Evolutionary conservation across 2,797 vertebrate genomes (phyloP), one percentile per base, ranked within the genome.

Genomic region (Otolemur crassicaudatus): DNA sequence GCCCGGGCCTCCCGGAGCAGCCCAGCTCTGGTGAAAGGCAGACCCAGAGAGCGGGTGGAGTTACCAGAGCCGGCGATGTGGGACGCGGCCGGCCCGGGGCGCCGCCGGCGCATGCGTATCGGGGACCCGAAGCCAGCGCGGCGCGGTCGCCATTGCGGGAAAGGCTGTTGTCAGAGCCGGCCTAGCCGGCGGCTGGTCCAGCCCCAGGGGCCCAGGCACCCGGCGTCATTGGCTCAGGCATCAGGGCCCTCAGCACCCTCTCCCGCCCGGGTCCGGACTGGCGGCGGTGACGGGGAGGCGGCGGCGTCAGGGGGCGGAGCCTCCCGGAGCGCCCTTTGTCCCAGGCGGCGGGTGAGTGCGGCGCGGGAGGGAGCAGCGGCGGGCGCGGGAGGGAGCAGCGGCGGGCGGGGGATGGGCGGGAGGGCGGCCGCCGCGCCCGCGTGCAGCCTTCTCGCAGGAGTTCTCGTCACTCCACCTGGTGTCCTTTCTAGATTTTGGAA

Each of bases 41-140:
- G 58, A 6, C 43, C 14, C 8, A 1, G 31, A 6, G 3, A 70
- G 69, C 69, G 14, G 27, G 84, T 2, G 56, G 14, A 61, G n/a
- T 23, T 16, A 25, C 2, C 34, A n/a, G 29, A 2, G 31, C 4
- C 5, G 0, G 43, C 43, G 0, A 10, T 0, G 86, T 0, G 61
- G 53, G 31, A 11, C 46, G 56, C 43, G 1, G 37, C 14, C 10
- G 2, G 31, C 34, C 20, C 53, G 0, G 8, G 40, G n/a, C n/a
- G 4, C 75, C 7, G 27, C 65, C 5, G 25, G 87, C 96, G 96
- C 96, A 97, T 96, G 96, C 95, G 96, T 60, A 25, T 2, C 49
- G 46, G 14, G 5, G 63, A 31, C 8, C 53, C 60, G 8, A 22
- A 49, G 91, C 65, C 85, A 2, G 67, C 34, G 37, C 53, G 1